phyloP scores from a whole-genome alignment of 2,888 invertebrate species.

The Archaeoteleia sp. region DNA sequence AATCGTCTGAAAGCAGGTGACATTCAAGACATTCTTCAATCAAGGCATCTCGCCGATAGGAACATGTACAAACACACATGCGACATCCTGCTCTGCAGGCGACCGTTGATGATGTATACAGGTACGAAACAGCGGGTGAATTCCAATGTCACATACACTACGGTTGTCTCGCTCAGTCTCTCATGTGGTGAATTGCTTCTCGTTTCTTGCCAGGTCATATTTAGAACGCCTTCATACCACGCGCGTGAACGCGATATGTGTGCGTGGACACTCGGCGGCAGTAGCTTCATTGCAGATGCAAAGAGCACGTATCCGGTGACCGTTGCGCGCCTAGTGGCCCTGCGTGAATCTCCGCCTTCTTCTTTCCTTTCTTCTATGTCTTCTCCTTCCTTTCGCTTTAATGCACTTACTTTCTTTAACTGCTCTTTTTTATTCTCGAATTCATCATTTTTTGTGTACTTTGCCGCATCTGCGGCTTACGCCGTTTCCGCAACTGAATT shows the following conservation, averaged over 20 bases:
- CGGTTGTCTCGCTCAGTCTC: constrained; percentile 32
- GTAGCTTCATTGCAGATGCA: constrained; percentile 71
- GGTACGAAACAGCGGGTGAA: constrained; percentile 72
- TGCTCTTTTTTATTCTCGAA: constrained; percentile 37
- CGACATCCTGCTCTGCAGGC: constrained; percentile 71
- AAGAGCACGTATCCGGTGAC: constrained; percentile 70
- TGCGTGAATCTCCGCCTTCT: constrained; percentile 34
- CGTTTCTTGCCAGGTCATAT: constrained; percentile 25
- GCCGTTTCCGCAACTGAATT: constrained; percentile 2
- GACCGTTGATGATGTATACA: constrained; percentile 70
- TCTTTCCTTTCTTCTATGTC: constrained; percentile 27
- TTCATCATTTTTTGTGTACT: constrained; percentile 4
- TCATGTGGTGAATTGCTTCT: constrained; percentile 2
- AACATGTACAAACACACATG: constrained; percentile 68
- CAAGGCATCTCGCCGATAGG: constrained; percentile 59
- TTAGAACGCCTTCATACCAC: constrained; percentile 57
- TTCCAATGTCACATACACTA: constrained; percentile 64
- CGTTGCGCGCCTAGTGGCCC: constrained; percentile 31
- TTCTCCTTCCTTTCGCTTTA: constrained; percentile 31
- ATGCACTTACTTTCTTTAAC: constrained; percentile 39
- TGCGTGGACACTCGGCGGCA: constrained; percentile 50
- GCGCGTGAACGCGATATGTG: constrained; percentile 55
- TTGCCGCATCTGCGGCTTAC: constrained; percentile 38
- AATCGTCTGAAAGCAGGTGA: constrained; percentile 42
- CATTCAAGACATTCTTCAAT: constrained; percentile 46